Conservation (phyloP, 2,113 vertebrate genomes). For the Rutilus rutilus region DNA sequence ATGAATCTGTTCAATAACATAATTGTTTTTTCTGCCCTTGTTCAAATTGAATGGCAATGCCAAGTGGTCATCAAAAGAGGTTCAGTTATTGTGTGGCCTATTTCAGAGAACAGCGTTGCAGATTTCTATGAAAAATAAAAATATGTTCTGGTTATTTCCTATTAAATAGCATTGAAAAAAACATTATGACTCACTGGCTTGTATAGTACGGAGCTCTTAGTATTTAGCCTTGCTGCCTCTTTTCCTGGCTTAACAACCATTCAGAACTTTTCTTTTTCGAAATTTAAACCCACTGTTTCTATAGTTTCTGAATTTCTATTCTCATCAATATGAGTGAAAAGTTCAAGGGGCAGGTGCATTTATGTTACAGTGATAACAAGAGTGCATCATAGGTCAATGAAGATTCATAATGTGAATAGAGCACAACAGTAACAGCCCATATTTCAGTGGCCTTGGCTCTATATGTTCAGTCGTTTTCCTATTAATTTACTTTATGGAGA, state of each 20-base stretch:
- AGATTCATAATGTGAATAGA: slow-evolving; percentile 7
- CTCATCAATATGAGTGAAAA: neutral
- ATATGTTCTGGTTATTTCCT: slow-evolving; percentile 9
- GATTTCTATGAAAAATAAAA: slow-evolving; percentile 38
- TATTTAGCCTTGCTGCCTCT: neutral
- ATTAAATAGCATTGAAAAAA: slow-evolving; percentile 37
- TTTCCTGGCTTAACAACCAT: slow-evolving; percentile 13
- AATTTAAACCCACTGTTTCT: slow-evolving; percentile 33
- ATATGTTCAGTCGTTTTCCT: neutral
- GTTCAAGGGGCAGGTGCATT: neutral
- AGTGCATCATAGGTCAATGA: neutral
- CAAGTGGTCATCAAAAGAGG: slow-evolving; percentile 49
- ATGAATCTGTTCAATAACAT: slow-evolving; percentile 41
- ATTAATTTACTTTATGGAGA: neutral
- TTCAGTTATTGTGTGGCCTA: slow-evolving; percentile 32
- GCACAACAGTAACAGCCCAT: neutral
- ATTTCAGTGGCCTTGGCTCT: neutral
- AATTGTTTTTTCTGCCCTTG: slow-evolving; percentile 53
- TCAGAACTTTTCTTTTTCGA: slow-evolving; percentile 23
- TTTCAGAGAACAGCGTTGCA: slow-evolving; percentile 21
- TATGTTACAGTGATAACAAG: neutral
- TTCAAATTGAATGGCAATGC: slow-evolving; percentile 44
- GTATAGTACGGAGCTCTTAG: neutral
- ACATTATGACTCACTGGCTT: slow-evolving; percentile 32
- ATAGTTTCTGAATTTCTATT: neutral